phyloP scores from a whole-genome alignment of 2,888 invertebrate species.

The Odontomyia ornata region DNA sequence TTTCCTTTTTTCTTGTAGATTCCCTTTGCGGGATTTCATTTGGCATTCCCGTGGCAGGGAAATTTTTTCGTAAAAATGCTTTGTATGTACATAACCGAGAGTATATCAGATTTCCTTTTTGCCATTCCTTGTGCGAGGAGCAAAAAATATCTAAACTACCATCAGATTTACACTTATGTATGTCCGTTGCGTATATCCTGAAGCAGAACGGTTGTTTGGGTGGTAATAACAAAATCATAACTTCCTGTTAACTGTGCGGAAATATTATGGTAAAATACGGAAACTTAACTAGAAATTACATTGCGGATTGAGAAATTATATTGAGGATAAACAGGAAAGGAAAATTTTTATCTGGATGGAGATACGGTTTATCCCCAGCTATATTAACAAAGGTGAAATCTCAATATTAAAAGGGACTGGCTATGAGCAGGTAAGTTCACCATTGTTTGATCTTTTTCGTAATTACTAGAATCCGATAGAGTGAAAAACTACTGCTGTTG shows the following conservation, averaged over 20 bases:
- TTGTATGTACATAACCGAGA: constrained; percentile 3
- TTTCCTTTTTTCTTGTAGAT: constrained; percentile 30
- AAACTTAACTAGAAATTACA: constrained; percentile 29
- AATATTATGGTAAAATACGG: constrained; percentile 15
- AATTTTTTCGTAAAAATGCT: constrained; percentile 33
- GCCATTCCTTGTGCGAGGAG: background rate
- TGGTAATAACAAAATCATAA: constrained; percentile 29
- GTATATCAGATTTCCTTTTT: background rate
- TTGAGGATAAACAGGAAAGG: constrained; percentile 13
- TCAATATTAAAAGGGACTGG: too few relatives aligned
- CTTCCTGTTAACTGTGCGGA: constrained; percentile 32
- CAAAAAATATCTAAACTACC: constrained; percentile 5
- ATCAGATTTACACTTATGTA: constrained; percentile 25
- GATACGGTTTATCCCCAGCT: too few relatives aligned
- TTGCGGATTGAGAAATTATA: constrained; percentile 17
- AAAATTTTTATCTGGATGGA: background rate
- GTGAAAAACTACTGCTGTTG: too few relatives aligned
- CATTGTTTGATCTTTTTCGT: too few relatives aligned
- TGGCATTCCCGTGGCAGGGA: constrained; percentile 9
- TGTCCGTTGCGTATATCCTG: constrained; percentile 4
- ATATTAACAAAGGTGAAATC: too few relatives aligned
- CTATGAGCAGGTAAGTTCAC: too few relatives aligned
- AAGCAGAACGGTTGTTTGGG: background rate
- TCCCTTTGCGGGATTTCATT: background rate
- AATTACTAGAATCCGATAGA: too few relatives aligned